Evolutionary conservation across 2,888 invertebrate species (phyloP).

Genomic region (Ochropleura plecta): DNA sequence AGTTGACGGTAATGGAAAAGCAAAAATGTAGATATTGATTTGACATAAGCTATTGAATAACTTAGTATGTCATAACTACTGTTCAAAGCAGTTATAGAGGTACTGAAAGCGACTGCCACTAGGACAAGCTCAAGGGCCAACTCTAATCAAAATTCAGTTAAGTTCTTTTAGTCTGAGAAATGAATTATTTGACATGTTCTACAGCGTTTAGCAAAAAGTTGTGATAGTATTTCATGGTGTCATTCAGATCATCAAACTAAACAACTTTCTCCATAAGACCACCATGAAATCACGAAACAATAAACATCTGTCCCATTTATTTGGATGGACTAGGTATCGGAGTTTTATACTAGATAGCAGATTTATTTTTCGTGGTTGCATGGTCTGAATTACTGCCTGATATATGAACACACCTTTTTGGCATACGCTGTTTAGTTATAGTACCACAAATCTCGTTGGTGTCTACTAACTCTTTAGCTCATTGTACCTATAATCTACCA

Average conservation of each 20-base stretch:
- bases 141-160: neutral
- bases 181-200: neutral
- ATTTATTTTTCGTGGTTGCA: no score
- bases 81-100: neutral
- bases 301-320: no score
- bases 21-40: neutral
- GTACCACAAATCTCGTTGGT: neutral
- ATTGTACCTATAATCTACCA: conserved; percentile 5
- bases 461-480: neutral
- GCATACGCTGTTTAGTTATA: no score
- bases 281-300: no score
- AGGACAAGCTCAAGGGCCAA: neutral
- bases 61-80: neutral
- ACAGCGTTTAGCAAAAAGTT: no score
- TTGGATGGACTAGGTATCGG: no score
- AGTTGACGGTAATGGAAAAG: neutral
- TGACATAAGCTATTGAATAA: neutral
- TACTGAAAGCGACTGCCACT: neutral
- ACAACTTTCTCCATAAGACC: no score
- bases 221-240: no score
- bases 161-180: neutral
- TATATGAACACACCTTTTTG: no score
- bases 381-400: no score
- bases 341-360: no score
- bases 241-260: no score